A percentile compares a stretch with the other conserved stretches of the same genome.
Conservation (phyloP, 2,797 vertebrate species). For the Simalia tracyae region DNA sequence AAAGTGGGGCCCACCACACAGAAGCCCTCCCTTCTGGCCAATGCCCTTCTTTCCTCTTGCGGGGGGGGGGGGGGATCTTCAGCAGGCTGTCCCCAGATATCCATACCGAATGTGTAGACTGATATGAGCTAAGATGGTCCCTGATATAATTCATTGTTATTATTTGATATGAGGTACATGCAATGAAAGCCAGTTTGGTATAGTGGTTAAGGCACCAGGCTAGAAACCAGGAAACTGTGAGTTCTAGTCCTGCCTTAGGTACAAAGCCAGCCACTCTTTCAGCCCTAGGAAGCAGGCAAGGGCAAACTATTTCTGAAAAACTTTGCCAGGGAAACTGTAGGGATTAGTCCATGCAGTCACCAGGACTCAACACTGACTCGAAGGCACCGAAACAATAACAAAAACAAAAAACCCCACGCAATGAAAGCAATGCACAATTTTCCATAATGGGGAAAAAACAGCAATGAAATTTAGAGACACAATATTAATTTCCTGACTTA, state of each 20-base stretch:
- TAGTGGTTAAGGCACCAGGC: not conserved
- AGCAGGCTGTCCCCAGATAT: not conserved
- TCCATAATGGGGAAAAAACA: not conserved
- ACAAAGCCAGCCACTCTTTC: not conserved
- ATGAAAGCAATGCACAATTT: not conserved
- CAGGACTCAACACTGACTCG: not conserved
- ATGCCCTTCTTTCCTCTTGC: not conserved
- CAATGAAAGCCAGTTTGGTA: not conserved
- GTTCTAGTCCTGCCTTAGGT: not conserved
- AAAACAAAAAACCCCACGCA: not conserved
- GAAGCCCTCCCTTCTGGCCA: not conserved
- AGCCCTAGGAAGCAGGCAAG: not conserved
- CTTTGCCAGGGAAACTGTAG: not conserved
- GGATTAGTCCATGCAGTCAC: not conserved
- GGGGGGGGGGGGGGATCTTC: not conserved
- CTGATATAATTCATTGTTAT: not conserved
- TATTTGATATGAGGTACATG: not conserved
- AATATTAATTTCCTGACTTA: slow-evolving; percentile 30
- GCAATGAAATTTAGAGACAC: slow-evolving; percentile 19
- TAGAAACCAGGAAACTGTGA: not conserved
- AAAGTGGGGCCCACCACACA: not conserved
- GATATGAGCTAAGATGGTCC: not conserved
- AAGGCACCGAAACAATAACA: not conserved
- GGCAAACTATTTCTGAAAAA: not conserved
- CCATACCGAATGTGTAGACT: not conserved